Evolutionary conservation across 2,113 vertebrate genomes (phyloP).

Genomic region (Shinisaurus crocodilurus): DNA sequence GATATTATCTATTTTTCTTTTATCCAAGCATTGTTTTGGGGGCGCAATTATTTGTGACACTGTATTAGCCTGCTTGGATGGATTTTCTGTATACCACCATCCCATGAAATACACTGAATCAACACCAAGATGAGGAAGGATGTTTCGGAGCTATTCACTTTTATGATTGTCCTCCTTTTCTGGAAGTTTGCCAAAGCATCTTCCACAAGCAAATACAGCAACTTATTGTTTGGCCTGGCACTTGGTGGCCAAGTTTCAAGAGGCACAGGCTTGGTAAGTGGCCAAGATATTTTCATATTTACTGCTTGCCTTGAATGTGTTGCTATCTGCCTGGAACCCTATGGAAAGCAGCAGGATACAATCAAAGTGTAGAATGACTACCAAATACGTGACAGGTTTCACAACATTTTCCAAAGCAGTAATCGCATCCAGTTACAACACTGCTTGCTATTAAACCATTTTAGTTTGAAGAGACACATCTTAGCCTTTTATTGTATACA

Average conservation of each 20-base stretch:
- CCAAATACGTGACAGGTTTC: neutral
- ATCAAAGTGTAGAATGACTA: neutral
- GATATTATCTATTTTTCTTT: neutral
- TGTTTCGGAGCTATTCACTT: neutral
- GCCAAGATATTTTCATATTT: neutral
- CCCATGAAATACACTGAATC: neutral
- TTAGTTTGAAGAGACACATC: neutral
- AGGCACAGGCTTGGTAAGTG: neutral
- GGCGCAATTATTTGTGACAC: neutral
- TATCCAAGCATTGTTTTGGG: neutral
- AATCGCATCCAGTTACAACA: neutral
- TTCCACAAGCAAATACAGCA: neutral
- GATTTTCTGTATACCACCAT: neutral
- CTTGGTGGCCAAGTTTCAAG: neutral
- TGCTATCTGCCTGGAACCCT: neutral
- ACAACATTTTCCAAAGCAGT: neutral
- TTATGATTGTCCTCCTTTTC: neutral
- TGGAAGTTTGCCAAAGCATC: neutral
- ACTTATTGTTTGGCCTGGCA: neutral
- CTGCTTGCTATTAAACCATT: neutral
- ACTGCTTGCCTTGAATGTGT: neutral
- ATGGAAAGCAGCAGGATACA: conserved; percentile 6
- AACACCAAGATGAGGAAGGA: neutral
- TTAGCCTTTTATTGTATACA: neutral
- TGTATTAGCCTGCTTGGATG: neutral